Conservation (phyloP, 2,113 vertebrate genomes). For the Mustela lutreola region DNA sequence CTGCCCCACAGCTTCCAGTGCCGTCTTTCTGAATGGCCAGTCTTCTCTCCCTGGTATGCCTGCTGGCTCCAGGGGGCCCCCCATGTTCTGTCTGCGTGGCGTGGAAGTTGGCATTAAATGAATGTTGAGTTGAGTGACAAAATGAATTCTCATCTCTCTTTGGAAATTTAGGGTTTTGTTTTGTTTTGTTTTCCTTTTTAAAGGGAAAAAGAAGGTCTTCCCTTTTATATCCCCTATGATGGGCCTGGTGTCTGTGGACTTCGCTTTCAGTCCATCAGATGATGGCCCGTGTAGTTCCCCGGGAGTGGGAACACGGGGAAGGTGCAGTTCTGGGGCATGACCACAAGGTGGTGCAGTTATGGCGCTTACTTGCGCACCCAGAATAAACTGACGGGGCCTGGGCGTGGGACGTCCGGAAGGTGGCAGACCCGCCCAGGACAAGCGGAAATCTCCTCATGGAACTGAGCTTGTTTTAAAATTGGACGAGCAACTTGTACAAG, state of each 20-base stretch:
- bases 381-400: not conserved
- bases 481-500: not conserved
- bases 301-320: not conserved
- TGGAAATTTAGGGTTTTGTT: not conserved
- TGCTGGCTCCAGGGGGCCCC: not conserved
- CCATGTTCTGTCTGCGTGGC: not conserved
- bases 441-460: not conserved
- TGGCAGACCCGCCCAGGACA: not conserved
- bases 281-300: fast-evolving
- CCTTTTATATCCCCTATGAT: not conserved
- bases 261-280: not conserved
- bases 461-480: not conserved
- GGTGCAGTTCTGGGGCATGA: not conserved
- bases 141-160: not conserved
- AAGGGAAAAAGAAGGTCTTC: not conserved
- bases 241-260: not conserved
- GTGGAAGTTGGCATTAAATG: not conserved
- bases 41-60: not conserved
- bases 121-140: not conserved
- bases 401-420: not conserved
- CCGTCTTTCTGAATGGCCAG: not conserved
- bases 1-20: not conserved
- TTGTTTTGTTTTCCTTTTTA: not conserved
- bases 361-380: not conserved
- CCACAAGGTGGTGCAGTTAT: not conserved